A percentile compares a stretch with the other conserved stretches of the same genome.
Evolutionary conservation across 2,888 invertebrate species (phyloP).

Genomic region (Harmothoe impar): DNA sequence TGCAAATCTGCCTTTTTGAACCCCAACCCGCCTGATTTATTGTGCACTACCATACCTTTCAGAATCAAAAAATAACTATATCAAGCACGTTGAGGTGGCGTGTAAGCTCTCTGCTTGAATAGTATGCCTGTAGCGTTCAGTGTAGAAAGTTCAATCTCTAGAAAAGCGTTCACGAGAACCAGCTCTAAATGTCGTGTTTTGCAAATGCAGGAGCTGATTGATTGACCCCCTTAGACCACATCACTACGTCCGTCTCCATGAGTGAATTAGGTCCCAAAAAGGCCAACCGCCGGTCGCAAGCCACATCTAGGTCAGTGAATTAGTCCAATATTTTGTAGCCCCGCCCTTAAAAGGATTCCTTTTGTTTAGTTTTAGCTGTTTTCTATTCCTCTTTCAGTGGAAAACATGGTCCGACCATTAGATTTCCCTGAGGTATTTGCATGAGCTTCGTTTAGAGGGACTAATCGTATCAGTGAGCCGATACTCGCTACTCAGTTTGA

Average conservation of each 20-base stretch:
- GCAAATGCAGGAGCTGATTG: too few species aligned
- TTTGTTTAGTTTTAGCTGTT: not conserved
- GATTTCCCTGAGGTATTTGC: not conserved
- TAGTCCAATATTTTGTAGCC: not conserved
- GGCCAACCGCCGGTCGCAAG: not conserved
- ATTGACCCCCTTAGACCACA: not conserved
- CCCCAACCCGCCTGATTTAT: too few species aligned
- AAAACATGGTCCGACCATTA: not conserved
- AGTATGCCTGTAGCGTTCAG: too few species aligned
- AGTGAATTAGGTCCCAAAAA: not conserved
- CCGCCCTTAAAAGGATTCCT: not conserved
- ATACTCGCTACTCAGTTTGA: not conserved
- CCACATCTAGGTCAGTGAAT: not conserved
- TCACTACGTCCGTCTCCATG: not conserved
- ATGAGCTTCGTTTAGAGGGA: not conserved
- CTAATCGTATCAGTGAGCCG: constrained; percentile 7
- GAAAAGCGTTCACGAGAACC: too few species aligned
- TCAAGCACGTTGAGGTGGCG: too few species aligned
- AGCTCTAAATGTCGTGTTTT: too few species aligned
- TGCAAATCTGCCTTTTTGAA: too few species aligned
- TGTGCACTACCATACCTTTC: too few species aligned
- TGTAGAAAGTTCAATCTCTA: too few species aligned
- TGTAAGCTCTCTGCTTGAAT: too few species aligned
- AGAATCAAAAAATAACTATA: too few species aligned
- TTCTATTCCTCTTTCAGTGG: not conserved